Evolutionary conservation across 1,140 invertebrate genomes (phyloP), one percentile per base, ranked within the genome.

Genomic region (Prorops nasuta): DNA sequence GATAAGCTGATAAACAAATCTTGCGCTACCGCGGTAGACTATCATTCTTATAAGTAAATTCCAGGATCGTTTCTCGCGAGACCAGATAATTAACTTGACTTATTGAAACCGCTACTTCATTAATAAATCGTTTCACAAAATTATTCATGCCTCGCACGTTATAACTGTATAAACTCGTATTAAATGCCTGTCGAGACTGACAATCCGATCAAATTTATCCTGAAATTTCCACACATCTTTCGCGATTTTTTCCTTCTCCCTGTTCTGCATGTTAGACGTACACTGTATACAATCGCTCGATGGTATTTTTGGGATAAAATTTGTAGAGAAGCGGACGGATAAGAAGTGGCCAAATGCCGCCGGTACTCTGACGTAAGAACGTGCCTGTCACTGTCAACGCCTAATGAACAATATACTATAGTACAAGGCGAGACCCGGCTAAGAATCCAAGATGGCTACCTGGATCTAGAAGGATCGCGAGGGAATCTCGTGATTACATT

Each of bases 371-470:
- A 28, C 24, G 24, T 28, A 28, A 15, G 20, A 42, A 42, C 16
- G 22, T 28, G 40, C 34, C 53, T 59, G 61, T 69, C 67, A 69
- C 54, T 67, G 63, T 69, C 67, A 67, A 69, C 67, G 62, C 51
- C 51, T 69, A 69, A 69, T 67, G 67, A 67, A 69, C 64, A 67
- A 66, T 67, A 67, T 66, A 60, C n/a, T n/a, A n/a, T n/a, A n/a
- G n/a, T 58, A 65, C 64, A 62, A 66, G 60, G 32, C 42, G 28
- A 43, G 58, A 61, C 35, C 39, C 39, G 34, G 64, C 63, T 67
- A 69, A 69, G 66, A 69, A 69, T 69, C 63, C 66, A 69, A 63
- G 51, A 67, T 69, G 65, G 66, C 66, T 56, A 62, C 64, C 52
- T 47, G 59, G 58, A 60, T 67, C 65, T 56, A 61, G 61, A 65